Evolutionary conservation across 2,888 invertebrate species (phyloP), one percentile per base, ranked within the genome.

Genomic region (Acanthosepion esculentum): DNA sequence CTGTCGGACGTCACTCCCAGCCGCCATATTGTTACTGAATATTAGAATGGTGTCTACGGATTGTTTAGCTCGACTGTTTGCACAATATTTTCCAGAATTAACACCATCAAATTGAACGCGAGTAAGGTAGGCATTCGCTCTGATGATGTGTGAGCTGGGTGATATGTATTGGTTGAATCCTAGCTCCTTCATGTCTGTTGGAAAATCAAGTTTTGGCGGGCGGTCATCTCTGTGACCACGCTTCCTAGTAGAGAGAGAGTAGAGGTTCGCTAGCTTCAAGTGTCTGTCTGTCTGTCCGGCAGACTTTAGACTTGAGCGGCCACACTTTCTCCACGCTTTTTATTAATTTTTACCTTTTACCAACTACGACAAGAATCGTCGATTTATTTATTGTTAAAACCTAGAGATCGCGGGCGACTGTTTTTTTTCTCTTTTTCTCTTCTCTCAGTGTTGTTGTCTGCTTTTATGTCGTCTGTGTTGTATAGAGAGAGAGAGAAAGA

Each of bases 141-240:
- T 53, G 93, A 93, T 93, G 93, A 93, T 93, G 93, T 93, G 48
- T 50, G 50, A 93, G 53, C 93, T 93, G 93, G 93, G 33, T 93
- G 93, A 93, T n/a, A 93, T 93, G 93, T 93, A 93, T 53, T 93
- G 93, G 48, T 53, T 93, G 23, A 26, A 48, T 93, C 48, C 48
- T 93, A 93, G 50, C 53, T 53, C 50, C 10, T 93, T 93, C 50
- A 93, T 50, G 93, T 93, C 50, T 50, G 48, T 53, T 50, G 50
- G 53, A 93, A 93, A 93, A 53, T 53, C 50, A 53, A 93, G 93
- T 93, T 93, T 93, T 93, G 93, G 93, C 93, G 93, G 93, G 93
- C 93, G 93, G 93, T 93, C 93, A 50, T 53, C 93, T 93, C 48
- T 53, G 93, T 93, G 93, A 93, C 93, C 93, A 93, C 93, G 93